These are phyloP conservation scores for Oconnorella tubifera DNA, from an alignment of 2,888 invertebrate genomes.

Conservation along the genomic window DNA sequence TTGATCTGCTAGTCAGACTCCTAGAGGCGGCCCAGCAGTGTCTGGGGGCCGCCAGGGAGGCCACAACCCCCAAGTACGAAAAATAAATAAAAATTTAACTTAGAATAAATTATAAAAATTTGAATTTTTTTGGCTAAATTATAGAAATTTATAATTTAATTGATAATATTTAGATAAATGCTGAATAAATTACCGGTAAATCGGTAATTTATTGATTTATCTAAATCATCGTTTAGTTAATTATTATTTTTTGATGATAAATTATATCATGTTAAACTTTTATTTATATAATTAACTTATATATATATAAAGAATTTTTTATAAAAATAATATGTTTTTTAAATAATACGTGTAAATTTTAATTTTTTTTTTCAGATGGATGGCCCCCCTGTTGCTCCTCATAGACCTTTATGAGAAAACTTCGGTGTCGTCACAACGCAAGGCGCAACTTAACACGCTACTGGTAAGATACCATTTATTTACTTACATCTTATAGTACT, in stretches of 20 bases:
- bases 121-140: constrained; percentile 4
- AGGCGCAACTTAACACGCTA: constrained; percentile 46
- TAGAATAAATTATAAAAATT: too few relatives aligned
- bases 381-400: constrained; percentile 70
- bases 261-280: too few relatives aligned
- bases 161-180: too few relatives aligned
- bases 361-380: constrained; percentile 59
- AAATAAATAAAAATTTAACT: background rate
- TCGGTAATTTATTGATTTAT: background rate
- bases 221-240: background rate
- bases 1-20: constrained; percentile 52
- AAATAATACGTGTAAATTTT: too few relatives aligned
- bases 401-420: constrained; percentile 76
- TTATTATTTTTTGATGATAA: background rate
- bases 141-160: too few relatives aligned
- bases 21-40: constrained; percentile 51
- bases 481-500: background rate
- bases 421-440: constrained; percentile 66
- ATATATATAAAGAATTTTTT: too few relatives aligned
- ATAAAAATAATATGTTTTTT: too few relatives aligned
- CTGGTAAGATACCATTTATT: constrained; percentile 48
- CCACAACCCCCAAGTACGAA: constrained; percentile 51
- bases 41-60: constrained; percentile 43
- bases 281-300: too few relatives aligned
- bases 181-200: too few relatives aligned